Evolutionary conservation across 2,888 invertebrate genomes (phyloP), one percentile per base, ranked within the genome.

Genomic region (Rapana venosa): DNA sequence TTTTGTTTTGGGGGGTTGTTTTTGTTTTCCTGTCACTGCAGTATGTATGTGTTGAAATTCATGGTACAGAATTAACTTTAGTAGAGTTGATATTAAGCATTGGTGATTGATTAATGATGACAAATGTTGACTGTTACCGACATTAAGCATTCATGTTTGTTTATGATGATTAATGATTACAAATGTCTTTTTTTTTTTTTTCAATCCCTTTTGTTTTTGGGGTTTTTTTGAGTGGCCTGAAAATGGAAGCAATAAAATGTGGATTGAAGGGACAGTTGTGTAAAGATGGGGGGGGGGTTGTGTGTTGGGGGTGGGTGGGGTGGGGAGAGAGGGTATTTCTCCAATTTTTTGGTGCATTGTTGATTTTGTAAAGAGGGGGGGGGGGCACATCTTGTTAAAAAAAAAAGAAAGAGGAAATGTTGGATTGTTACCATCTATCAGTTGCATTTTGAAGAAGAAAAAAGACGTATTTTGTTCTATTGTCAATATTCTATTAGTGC

Each of bases 141-240:
- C 8, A 8, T 47, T 47, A 47, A 47, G 47, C 47, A 47, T 47
- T 47, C 47, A 47, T 47, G 47, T 47, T 47, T 47, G 47, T 47
- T 47, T 47, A 47, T 47, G 47, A 47, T 47, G 47, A 47, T 47
- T 47, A 8, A 47, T 47, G 47, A 47, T 8, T 47, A 47, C 47
- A 47, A 47, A 47, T 47, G 47, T 47, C 47, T 47, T 47, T n/a
- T 79, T 32, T 20, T 79, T 15, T 1, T 32, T 79, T 11, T 15
- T n/a, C n/a, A n/a, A n/a, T n/a, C n/a, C n/a, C n/a, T n/a, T n/a
- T 32, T 8, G 13, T 32, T 32, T 32, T 15, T 32, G 1, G 22
- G 47, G 26, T 26, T 83, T 20, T 83, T 30, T 47, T 83, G 47
- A 79, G 79, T 83, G 81, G 81, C 81, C 81, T 83, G 81, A 83